A percentile compares a stretch with the other conserved stretches of the same genome.
Evolutionary conservation across 2,113 vertebrate genomes (phyloP).

Genomic region (Puntigrus tetrazona): DNA sequence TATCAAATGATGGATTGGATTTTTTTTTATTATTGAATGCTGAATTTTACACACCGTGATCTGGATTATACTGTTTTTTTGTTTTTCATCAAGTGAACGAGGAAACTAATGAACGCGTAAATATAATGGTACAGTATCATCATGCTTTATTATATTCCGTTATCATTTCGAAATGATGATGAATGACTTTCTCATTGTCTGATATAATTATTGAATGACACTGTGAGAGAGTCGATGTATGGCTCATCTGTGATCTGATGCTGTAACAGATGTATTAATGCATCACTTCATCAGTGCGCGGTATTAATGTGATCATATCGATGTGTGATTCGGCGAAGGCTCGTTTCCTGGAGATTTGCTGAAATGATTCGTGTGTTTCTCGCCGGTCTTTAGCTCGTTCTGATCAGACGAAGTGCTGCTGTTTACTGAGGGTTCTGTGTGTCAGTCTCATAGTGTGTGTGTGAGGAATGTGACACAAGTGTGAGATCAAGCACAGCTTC

Average conservation of each 20-base stretch:
- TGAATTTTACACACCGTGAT: background rate
- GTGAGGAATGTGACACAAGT: background rate
- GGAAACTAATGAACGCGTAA: background rate
- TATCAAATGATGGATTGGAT: background rate
- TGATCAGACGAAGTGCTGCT: background rate
- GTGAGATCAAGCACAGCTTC: background rate
- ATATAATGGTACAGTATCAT: constrained; percentile 22
- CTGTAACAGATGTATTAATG: background rate
- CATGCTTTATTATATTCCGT: background rate
- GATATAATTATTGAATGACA: background rate
- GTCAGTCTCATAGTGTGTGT: background rate
- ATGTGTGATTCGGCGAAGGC: background rate
- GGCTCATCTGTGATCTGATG: background rate
- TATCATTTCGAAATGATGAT: background rate
- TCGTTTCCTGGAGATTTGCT: background rate
- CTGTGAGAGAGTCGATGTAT: background rate
- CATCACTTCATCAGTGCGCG: background rate
- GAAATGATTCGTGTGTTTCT: background rate
- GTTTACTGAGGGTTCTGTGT: background rate
- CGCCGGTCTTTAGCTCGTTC: background rate
- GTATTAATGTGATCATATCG: background rate
- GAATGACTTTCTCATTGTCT: background rate
- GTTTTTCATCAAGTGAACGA: background rate
- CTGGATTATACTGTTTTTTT: background rate
- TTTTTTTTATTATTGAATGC: background rate